Conservation (phyloP, 2,797 vertebrate species). For the Uromys caudimaculatus region DNA sequence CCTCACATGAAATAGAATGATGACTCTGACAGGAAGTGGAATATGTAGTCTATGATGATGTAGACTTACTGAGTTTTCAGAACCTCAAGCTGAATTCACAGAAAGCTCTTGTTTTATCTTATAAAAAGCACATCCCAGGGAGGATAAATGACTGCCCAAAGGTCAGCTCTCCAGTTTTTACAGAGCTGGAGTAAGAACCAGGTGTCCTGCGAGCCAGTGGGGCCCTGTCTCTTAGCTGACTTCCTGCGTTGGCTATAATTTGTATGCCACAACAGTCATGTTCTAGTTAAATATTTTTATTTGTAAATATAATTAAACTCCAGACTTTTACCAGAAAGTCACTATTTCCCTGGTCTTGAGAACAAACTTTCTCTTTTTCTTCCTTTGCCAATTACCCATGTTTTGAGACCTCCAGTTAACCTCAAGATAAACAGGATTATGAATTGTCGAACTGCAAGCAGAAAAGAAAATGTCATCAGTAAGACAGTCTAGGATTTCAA, state of each 20-base stretch:
- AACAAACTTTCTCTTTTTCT: slow-evolving; percentile 62
- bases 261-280: slow-evolving; percentile 72
- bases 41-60: slow-evolving; percentile 34
- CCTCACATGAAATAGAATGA: slow-evolving; percentile 36
- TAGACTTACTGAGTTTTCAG: slow-evolving; percentile 44
- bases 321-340: slow-evolving; percentile 49
- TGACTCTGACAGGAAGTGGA: slow-evolving; percentile 69
- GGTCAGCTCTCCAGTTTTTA: slow-evolving; percentile 65
- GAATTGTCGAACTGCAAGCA: slow-evolving; percentile 33
- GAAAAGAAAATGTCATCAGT: slow-evolving; percentile 45
- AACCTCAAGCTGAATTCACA: slow-evolving; percentile 30
- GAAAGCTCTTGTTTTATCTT: slow-evolving; percentile 60
- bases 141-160: slow-evolving; percentile 71
- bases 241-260: slow-evolving; percentile 72
- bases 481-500: slow-evolving; percentile 51
- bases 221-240: slow-evolving; percentile 38
- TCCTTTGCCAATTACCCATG: slow-evolving; percentile 61
- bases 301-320: slow-evolving; percentile 78
- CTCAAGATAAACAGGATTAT: slow-evolving; percentile 59
- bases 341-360: slow-evolving; percentile 50
- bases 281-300: slow-evolving; percentile 76
- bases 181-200: slow-evolving; percentile 30
- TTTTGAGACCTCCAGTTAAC: slow-evolving; percentile 67
- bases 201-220: background rate
- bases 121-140: slow-evolving; percentile 3